Evolutionary conservation across 2,888 invertebrate genomes (phyloP).

Genomic region (Yponomeuta evonymella): DNA sequence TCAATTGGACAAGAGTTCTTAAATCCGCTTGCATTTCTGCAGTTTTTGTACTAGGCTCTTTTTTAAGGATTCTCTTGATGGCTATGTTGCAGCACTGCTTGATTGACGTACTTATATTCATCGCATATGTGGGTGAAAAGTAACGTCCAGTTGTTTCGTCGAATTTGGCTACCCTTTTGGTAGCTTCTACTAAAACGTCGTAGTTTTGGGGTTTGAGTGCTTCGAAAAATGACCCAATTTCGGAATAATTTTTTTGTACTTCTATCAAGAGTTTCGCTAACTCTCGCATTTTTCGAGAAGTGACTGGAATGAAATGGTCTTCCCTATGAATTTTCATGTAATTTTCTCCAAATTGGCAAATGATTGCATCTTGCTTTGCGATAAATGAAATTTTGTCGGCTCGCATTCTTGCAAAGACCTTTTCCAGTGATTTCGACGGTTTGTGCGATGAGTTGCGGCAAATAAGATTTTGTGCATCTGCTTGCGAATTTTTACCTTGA

Average conservation of each 20-base stretch:
- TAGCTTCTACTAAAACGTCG: slow-evolving; percentile 26
- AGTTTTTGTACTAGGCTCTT: slow-evolving; percentile 21
- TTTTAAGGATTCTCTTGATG: slow-evolving; percentile 20
- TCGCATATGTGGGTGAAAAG: slow-evolving; percentile 29
- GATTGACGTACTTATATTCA: slow-evolving; percentile 29
- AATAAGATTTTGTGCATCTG: slow-evolving; percentile 31
- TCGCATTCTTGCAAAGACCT: slow-evolving; percentile 31
- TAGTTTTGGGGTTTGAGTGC: slow-evolving; percentile 26
- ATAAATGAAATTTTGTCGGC: slow-evolving; percentile 28
- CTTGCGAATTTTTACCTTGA: slow-evolving; percentile 24
- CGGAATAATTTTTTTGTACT: slow-evolving; percentile 26
- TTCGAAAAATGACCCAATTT: slow-evolving; percentile 23
- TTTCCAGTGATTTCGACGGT: slow-evolving; percentile 28
- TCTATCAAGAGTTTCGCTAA: slow-evolving; percentile 29
- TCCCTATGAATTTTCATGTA: slow-evolving; percentile 28
- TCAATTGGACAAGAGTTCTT: slow-evolving; percentile 15
- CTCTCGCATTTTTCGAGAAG: slow-evolving; percentile 31
- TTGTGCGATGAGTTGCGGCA: neutral
- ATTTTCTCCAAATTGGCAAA: slow-evolving; percentile 24
- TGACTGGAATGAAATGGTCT: slow-evolving; percentile 27
- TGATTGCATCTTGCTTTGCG: slow-evolving; percentile 28
- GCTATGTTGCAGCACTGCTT: slow-evolving; percentile 35
- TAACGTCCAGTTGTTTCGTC: slow-evolving; percentile 25
- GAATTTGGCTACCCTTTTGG: slow-evolving; percentile 25
- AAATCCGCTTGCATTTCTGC: slow-evolving; percentile 15